Evolutionary conservation across 2,113 vertebrate species (phyloP).

Genomic region (Eulacestoma nigropectus): DNA sequence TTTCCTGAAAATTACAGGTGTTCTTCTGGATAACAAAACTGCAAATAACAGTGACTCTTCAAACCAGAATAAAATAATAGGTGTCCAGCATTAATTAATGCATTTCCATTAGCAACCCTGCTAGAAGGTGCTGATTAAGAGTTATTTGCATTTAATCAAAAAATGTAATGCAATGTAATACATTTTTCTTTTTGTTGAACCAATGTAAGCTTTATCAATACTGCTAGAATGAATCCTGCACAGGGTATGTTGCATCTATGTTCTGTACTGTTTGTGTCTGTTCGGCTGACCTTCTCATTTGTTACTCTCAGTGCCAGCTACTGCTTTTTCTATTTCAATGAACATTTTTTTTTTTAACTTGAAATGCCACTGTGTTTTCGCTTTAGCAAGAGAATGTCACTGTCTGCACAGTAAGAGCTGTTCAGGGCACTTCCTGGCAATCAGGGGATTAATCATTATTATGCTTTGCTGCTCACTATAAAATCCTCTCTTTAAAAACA

Average conservation of each 20-base stretch:
- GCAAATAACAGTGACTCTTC: background rate
- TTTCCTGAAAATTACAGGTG: background rate
- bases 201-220: background rate
- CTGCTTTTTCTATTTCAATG: constrained; percentile 9
- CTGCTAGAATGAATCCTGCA: background rate
- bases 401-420: constrained; percentile 27
- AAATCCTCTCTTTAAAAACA: constrained; percentile 35
- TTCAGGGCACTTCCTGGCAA: constrained; percentile 21
- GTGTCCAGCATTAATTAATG: constrained; percentile 29
- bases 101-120: constrained; percentile 26
- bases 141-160: constrained; percentile 46
- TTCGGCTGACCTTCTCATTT: constrained; percentile 23
- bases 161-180: constrained; percentile 30
- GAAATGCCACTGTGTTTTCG: constrained; percentile 33
- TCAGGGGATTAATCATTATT: constrained; percentile 26
- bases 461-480: constrained; percentile 1
- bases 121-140: constrained; percentile 32
- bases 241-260: background rate
- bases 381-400: constrained; percentile 19
- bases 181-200: constrained; percentile 37
- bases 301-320: background rate
- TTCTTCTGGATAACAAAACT: background rate
- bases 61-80: background rate
- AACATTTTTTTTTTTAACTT: background rate
- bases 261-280: background rate